phyloP scores from a whole-genome alignment of 2,888 invertebrate species.

The Eilema depressum region DNA sequence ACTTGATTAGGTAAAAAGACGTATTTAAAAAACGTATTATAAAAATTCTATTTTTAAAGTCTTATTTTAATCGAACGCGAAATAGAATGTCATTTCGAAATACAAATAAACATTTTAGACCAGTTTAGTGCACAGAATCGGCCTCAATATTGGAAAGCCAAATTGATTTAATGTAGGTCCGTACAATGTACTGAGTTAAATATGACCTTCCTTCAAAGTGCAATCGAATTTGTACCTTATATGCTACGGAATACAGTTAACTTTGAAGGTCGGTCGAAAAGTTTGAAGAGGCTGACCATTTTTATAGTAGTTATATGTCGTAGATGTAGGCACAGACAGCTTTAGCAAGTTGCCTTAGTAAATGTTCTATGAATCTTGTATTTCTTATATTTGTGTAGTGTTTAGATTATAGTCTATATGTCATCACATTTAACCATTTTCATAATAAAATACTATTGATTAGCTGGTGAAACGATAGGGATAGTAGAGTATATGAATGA shows the following conservation, averaged over 20 bases:
- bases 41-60: too few species aligned
- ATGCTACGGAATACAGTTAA: conserved; percentile 5
- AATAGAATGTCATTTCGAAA: neutral
- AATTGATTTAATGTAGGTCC: conserved; percentile 25
- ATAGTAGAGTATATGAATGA: neutral
- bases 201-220: conserved; percentile 31
- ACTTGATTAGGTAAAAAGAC: too few species aligned
- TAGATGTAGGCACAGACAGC: conserved; percentile 51
- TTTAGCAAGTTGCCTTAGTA: conserved; percentile 62
- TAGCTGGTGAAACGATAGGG: neutral
- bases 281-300: conserved; percentile 57
- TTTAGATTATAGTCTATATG: conserved; percentile 30
- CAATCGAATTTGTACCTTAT: conserved; percentile 17
- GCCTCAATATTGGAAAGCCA: conserved; percentile 20
- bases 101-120: neutral
- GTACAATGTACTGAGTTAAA: conserved; percentile 35
- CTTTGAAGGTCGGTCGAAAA: conserved; percentile 39
- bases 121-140: neutral
- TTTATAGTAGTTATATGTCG: conserved; percentile 43
- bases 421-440: conserved; percentile 19
- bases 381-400: conserved; percentile 40
- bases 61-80: neutral
- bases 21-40: too few species aligned
- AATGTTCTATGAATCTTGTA: conserved; percentile 49
- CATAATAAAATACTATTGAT: neutral